Base-by-base conservation (phyloP, 2,888 invertebrate genomes). In the Ophion ventricosus region DNA sequence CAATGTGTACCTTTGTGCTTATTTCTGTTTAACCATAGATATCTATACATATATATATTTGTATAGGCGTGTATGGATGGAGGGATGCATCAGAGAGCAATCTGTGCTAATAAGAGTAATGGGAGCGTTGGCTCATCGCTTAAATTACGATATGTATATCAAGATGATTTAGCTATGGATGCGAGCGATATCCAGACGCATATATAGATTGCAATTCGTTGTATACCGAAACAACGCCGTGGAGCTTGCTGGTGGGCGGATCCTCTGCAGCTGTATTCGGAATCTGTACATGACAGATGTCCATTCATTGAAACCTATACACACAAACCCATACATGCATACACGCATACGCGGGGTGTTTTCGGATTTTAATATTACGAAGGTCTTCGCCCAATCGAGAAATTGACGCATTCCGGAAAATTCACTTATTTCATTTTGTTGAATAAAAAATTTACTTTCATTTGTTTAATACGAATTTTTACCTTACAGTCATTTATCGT, bases 281-380 rank as follows among this genome's bases (percentile, higher is more conserved):
- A 79, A 75, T 70, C 74, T 83, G 79, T 74, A 72, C 76, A 77
- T 82, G 74, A 79, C 74, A 70, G 79, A 83, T 63, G 79, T 79
- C 74, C 79, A 83, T 83, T 83, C 83, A 83, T 79, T 57, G 67
- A 61, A 10, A 74, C 25, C 3, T 20, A 59, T 35, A 64, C 23
- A 40, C 35, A 54, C 59, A 40, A 54, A 7, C 11, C 59, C 29
- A 57, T 72, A 57, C 35, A 25, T 43, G 43, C 23, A 26, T 20
- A 40, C 35, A 49, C 26, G 43, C 35, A 56, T 35, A 8, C 57
- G 40, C 35, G 2, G 14, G 11, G 23, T 49, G n/a, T 54, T 57
- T 25, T 49, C 17, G 17, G 25, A 56, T 67, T 35, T 17, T 40
- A 64, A 14, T n/a, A 29, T n/a, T 29, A 23, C 35, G 8, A 35